These are phyloP conservation scores for Corynorhinus townsendii DNA, from an alignment of 2,113 vertebrate genomes.

Conservation along the genomic window DNA sequence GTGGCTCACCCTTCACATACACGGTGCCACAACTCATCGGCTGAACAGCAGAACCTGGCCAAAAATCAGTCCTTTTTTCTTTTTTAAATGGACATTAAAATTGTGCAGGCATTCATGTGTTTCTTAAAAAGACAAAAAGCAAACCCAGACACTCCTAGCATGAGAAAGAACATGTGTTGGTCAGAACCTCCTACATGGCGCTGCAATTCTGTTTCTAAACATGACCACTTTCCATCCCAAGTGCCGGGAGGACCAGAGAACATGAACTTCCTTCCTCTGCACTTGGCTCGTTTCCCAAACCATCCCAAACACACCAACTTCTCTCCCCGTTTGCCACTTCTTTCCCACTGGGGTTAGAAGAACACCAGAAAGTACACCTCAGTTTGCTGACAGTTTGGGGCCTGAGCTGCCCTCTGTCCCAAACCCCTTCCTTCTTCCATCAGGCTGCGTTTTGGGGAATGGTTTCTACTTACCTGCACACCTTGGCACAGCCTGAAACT, in stretches of 20 bases:
- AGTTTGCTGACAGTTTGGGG: neutral
- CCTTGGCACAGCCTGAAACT: neutral
- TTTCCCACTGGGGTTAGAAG: too few species aligned
- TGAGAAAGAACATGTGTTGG: neutral
- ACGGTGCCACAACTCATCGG: slow-evolving; percentile 53
- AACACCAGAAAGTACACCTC: rapidly evolving
- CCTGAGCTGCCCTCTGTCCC: neutral
- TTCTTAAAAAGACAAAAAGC: slow-evolving; percentile 18
- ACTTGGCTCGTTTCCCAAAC: neutral
- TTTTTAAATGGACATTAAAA: slow-evolving; percentile 52
- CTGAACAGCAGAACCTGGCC: slow-evolving; percentile 66
- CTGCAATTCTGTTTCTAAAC: neutral
- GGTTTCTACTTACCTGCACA: neutral
- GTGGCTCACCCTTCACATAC: slow-evolving; percentile 67
- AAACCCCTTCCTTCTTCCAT: rapidly evolving
- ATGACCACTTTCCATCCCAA: neutral
- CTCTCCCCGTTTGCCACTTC: rapidly evolving
- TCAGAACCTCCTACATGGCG: neutral
- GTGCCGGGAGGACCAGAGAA: slow-evolving; percentile 23
- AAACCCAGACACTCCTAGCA: neutral
- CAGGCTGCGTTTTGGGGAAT: rapidly evolving
- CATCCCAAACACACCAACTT: rapidly evolving
- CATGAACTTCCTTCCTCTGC: neutral
- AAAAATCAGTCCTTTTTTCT: slow-evolving; percentile 22
- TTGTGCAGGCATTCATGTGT: neutral